Evolutionary conservation across 2,797 vertebrate species (phyloP).

Genomic region (Lacerta bilineata): DNA sequence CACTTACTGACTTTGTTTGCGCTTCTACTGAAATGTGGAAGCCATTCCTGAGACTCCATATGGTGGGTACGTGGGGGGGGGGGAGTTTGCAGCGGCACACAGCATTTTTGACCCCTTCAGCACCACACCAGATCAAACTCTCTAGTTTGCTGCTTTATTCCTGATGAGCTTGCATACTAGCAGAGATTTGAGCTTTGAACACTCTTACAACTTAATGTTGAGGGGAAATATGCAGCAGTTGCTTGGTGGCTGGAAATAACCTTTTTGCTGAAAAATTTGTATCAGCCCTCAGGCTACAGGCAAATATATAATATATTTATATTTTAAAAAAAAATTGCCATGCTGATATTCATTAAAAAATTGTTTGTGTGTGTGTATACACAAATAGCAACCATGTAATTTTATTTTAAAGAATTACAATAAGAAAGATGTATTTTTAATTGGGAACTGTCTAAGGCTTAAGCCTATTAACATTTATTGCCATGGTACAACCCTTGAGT

Average conservation of each 20-base stretch:
- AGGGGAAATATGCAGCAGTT: not conserved
- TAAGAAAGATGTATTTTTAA: too few species aligned
- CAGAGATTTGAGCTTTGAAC: not conserved
- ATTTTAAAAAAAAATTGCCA: too few species aligned
- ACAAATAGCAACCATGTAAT: too few species aligned
- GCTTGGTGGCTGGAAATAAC: constrained; percentile 25
- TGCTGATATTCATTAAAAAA: too few species aligned
- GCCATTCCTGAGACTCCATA: constrained; percentile 44
- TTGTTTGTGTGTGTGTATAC: too few species aligned
- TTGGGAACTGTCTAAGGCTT: not conserved
- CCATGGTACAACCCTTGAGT: too few species aligned
- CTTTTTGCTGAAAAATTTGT: constrained; percentile 49
- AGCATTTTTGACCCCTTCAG: accelerated
- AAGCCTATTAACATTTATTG: not conserved
- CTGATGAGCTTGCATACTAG: not conserved
- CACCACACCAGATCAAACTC: not conserved
- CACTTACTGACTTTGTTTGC: constrained; percentile 40
- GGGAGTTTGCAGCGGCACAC: too few species aligned
- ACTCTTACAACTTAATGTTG: not conserved
- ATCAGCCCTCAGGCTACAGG: constrained; percentile 59
- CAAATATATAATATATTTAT: constrained; percentile 11
- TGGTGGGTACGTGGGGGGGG: not conserved
- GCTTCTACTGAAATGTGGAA: constrained; percentile 35
- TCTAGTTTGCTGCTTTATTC: not conserved
- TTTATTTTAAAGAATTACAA: too few species aligned